Base-by-base conservation (phyloP, 1,140 invertebrate species). In the Acromyrmex charruanus region DNA sequence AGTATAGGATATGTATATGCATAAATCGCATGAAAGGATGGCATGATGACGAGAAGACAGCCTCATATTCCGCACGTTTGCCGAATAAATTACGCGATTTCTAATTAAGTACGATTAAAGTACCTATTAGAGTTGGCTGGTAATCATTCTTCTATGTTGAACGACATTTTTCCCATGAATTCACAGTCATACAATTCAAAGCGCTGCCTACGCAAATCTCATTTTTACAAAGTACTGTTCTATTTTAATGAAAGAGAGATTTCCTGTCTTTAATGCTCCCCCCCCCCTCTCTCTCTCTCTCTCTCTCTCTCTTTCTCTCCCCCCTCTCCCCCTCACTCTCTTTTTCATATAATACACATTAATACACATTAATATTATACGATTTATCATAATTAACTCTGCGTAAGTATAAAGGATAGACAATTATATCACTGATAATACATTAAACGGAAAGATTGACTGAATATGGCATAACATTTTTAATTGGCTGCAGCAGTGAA, bases 1-100 rank as follows among this genome's bases (percentile, higher is more conserved):
- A 90, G 77, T 89, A 61, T 49, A 69, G 63, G 25, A 25, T 18
- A 14, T n/a, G 44, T 66, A 12, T 44, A 25, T 6, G 58, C 12
- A 14, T 53, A 35, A 9, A 71, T 12, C 3, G 77, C n/a, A 44
- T 12, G 55, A 53, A 63, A 44, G 35, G 21, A 25, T 7, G 6
- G 12, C 7, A 9, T 16, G 9, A 1, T 61, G 51, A 10, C 35
- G 65, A 90, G 72, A 49, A 74, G 31, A 69, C 44, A n/a, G 58
- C 72, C 49, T 63, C 59, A 63, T 51, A 61, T 86, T 28, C 72
- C 53, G 61, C 85, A 58, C 88, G 88, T 90, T 66, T 75, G 61
- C 28, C 80, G 89, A 87, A 90, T 90, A 90, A 90, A 90, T 90
- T 90, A 88, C 61, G 61, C 51, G 75, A 90, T 90, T 89, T 89